phyloP scores from a whole-genome alignment of 2,113 vertebrate genomes.

The Lepus americanus region DNA sequence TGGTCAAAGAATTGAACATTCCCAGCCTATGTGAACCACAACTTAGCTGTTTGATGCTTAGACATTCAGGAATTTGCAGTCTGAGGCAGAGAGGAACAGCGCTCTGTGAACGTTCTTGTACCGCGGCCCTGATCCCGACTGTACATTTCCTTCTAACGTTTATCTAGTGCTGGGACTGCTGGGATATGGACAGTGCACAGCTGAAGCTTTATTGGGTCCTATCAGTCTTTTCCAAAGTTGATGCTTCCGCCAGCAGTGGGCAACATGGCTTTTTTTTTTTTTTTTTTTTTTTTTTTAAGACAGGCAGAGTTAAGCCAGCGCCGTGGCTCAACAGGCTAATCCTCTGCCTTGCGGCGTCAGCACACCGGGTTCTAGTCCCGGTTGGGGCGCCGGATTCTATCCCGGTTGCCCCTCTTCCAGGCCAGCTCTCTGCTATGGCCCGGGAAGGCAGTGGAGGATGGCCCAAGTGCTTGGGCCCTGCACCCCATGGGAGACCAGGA shows the following conservation, averaged over 20 bases:
- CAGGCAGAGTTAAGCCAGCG: no score
- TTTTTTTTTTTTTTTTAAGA: slow-evolving; percentile 47
- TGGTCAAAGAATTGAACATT: background rate
- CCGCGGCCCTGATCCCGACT: background rate
- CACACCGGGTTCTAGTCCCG: no score
- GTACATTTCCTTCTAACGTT: slow-evolving; percentile 4
- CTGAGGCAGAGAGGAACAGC: background rate
- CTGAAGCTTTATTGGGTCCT: slow-evolving; percentile 37
- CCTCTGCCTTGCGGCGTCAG: no score
- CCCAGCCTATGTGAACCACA: background rate
- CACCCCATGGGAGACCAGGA: no score
- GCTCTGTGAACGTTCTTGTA: slow-evolving; percentile 8
- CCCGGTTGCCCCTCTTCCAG: no score
- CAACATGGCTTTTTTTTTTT: background rate
- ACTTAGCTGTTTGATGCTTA: background rate
- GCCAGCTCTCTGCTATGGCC: no score
- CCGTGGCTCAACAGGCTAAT: no score
- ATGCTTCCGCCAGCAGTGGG: background rate
- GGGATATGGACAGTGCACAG: background rate
- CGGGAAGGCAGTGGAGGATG: no score
- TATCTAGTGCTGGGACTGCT: background rate
- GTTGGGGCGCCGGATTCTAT: no score
- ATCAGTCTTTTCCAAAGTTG: slow-evolving; percentile 46
- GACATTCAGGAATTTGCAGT: slow-evolving; percentile 14
- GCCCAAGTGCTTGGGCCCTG: no score